Conservation (phyloP, 2,888 invertebrate genomes). For the Microplitis manilae region DNA sequence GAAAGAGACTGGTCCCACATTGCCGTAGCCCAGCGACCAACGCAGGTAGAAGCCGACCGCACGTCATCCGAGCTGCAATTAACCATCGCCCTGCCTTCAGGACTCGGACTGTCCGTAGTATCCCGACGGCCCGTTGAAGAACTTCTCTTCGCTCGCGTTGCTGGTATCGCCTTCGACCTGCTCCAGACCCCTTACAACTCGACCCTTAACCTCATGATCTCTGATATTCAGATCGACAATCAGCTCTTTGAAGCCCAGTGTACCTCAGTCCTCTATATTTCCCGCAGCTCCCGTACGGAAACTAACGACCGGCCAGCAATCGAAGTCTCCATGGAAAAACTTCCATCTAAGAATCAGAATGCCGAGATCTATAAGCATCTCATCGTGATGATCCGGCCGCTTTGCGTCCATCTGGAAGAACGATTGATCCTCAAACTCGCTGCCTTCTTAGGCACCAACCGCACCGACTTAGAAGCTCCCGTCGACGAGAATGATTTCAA, state of each 20-base stretch:
- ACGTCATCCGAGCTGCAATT: constrained; percentile 76
- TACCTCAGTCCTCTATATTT: constrained; percentile 87
- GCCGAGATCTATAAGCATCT: constrained; percentile 92
- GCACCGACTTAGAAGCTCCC: constrained; percentile 75
- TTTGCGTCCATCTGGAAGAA: constrained; percentile 92
- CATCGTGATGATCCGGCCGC: constrained; percentile 84
- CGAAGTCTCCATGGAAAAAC: constrained; percentile 84
- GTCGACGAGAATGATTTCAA: constrained; percentile 86
- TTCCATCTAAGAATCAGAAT: constrained; percentile 79
- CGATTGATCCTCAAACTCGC: constrained; percentile 82
- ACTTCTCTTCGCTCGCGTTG: constrained; percentile 82
- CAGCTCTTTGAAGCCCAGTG: constrained; percentile 89
- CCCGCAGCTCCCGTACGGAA: constrained; percentile 73
- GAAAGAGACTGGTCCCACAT: constrained; percentile 75
- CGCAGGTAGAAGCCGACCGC: constrained; percentile 57
- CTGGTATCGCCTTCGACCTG: constrained; percentile 78
- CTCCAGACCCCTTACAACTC: constrained; percentile 74
- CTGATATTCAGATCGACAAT: constrained; percentile 80
- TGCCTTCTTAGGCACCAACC: constrained; percentile 76
- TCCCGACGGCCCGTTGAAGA: constrained; percentile 85
- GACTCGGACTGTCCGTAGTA: constrained; percentile 85
- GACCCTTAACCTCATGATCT: constrained; percentile 81
- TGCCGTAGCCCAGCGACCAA: constrained; percentile 72
- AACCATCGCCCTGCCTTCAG: constrained; percentile 76
- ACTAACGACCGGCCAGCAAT: constrained; percentile 81